Evolutionary conservation across 2,888 invertebrate species (phyloP), one percentile per base, ranked within the genome.

Genomic region (Troilus luridus): DNA sequence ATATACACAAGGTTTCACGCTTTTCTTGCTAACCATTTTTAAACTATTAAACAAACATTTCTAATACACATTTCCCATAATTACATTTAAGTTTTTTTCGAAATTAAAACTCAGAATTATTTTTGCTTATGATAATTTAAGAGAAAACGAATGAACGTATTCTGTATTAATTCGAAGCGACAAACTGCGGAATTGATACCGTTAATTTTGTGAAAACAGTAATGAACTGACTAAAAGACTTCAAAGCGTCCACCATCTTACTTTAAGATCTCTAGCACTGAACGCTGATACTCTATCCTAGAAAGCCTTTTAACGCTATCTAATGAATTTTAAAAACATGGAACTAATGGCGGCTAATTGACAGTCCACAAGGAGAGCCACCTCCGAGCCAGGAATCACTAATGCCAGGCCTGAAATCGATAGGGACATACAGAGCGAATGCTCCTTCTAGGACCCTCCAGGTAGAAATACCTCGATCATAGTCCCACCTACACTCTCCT

Each of bases 391-490:
- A n/a, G 14, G 85, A 85, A 85, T 85, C 56, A 85, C 85, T 85
- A 58, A 85, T 85, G 56, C n/a, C 41, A 56, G 54, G n/a, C 2
- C 41, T 19, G 54, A 54, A 56, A 56, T 21, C 85, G 72, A 7
- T 17, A 8, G 72, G 41, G 41, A 41, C 72, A 77, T 77, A 77
- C 27, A 41, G 27, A 77, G 27, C 72, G 17, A 77, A 27, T 56
- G 56, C 56, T 54, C 56, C 85, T 10, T 54, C 85, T n/a, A 58
- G n/a, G 85, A 85, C 85, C 72, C 85, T 85, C 21, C 85, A 85
- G 85, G n/a, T 85, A 85, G 85, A 85, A 85, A 85, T 85, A 85
- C 21, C 58, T 85, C 56, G n/a, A 11, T n/a, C 56, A 85, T 85
- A 56, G 56, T 17, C 85, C n/a, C n/a, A 85, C 56, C 85, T 56